Percentiles rank a stretch among this genome's conserved stretches.
These are phyloP conservation scores for Gryon sp. DNA, from an alignment of 1,140 invertebrate species.

Conservation along the genomic window DNA sequence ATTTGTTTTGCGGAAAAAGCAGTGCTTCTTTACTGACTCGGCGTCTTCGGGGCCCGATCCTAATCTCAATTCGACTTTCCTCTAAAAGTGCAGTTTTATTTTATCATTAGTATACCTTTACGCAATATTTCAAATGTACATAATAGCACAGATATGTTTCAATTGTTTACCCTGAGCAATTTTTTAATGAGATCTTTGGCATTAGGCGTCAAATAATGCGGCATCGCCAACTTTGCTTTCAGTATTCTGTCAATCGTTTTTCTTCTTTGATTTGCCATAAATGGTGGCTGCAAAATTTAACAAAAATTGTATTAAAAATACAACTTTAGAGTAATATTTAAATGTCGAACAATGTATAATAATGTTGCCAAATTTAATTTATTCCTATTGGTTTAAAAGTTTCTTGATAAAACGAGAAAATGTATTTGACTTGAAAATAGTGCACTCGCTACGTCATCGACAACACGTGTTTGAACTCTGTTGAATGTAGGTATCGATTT, in stretches of 20 bases:
- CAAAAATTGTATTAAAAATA: no score
- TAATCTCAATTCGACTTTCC: slow-evolving; percentile 85
- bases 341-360: no score
- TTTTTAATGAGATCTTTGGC: slow-evolving; percentile 94
- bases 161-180: slow-evolving; percentile 84
- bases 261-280: slow-evolving; percentile 96
- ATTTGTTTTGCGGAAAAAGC: slow-evolving; percentile 95
- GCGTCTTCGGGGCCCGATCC: slow-evolving; percentile 91
- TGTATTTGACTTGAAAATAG: no score
- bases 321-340: no score
- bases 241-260: slow-evolving; percentile 99
- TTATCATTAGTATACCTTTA: not conserved
- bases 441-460: no score
- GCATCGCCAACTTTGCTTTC: slow-evolving; percentile 95
- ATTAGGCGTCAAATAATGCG: slow-evolving; percentile 96
- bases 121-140: not conserved
- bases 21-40: slow-evolving; percentile 91
- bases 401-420: not conserved
- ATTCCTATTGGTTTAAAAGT: no score
- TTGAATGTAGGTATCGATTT: slow-evolving; percentile 19
- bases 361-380: no score
- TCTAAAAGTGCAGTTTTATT: no score
- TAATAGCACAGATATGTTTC: not conserved
- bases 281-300: slow-evolving; percentile 97
- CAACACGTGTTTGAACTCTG: slow-evolving; percentile 20